Conservation (phyloP, 2,888 invertebrate genomes). For the Cryptus viduatorius region DNA sequence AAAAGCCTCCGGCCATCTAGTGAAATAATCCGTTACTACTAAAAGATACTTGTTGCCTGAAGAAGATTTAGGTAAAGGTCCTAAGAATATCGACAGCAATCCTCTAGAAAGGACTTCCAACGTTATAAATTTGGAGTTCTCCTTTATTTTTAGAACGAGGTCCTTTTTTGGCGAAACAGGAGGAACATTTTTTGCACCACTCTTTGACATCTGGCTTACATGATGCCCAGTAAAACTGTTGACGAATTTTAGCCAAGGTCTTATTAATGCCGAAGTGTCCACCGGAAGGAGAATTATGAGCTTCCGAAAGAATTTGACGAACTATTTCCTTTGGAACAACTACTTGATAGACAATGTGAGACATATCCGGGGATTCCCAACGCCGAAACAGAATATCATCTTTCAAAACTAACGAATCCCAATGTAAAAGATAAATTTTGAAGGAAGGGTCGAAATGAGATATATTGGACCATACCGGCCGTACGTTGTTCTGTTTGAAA, state of each 20-base stretch:
- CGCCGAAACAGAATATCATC: slow-evolving; percentile 55
- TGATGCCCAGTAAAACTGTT: slow-evolving; percentile 71
- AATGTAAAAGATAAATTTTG: slow-evolving; percentile 68
- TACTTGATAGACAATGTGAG: slow-evolving; percentile 42
- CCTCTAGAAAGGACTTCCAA: slow-evolving; percentile 66
- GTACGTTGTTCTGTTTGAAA: slow-evolving; percentile 31
- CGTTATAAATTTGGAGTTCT: slow-evolving; percentile 68
- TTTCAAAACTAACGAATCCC: slow-evolving; percentile 66
- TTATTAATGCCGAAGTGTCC: slow-evolving; percentile 75
- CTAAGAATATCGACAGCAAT: slow-evolving; percentile 71
- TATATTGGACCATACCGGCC: slow-evolving; percentile 61
- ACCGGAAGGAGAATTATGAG: slow-evolving; percentile 71
- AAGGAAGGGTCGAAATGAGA: slow-evolving; percentile 26
- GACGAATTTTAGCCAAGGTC: slow-evolving; percentile 70
- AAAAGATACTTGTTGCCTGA: slow-evolving; percentile 72
- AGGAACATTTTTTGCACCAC: slow-evolving; percentile 71
- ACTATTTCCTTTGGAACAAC: slow-evolving; percentile 54
- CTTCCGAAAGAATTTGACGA: slow-evolving; percentile 61
- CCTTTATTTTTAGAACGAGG: slow-evolving; percentile 58
- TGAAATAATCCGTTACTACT: slow-evolving; percentile 72
- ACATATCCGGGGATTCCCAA: slow-evolving; percentile 61
- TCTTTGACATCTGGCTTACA: slow-evolving; percentile 65
- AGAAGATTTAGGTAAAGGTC: slow-evolving; percentile 67
- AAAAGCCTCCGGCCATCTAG: slow-evolving; percentile 74
- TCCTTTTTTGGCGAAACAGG: slow-evolving; percentile 69